Percentiles rank a stretch among this genome's conserved stretches.
Evolutionary conservation across 1,140 invertebrate species (phyloP).

Genomic region (Zophobas morio): DNA sequence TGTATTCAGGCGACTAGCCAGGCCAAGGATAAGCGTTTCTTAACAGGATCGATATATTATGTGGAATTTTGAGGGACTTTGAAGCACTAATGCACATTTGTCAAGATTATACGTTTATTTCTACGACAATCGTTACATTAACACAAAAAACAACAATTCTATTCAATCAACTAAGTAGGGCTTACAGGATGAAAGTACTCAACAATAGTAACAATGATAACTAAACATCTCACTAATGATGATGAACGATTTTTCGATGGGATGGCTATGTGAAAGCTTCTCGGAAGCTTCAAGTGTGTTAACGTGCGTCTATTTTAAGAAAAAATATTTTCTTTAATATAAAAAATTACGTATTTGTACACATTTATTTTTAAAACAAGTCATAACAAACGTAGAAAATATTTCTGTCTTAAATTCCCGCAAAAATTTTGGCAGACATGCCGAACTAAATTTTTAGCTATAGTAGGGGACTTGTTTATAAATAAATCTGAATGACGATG

Average conservation of each 20-base stretch:
- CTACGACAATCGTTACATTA: slow-evolving; percentile 18
- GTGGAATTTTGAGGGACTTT: slow-evolving; percentile 9
- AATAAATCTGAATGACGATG: slow-evolving; percentile 18
- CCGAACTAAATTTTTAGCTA: slow-evolving; percentile 17
- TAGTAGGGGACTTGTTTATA: slow-evolving; percentile 5
- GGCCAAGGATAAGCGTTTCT: slow-evolving; percentile 20
- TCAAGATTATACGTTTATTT: slow-evolving; percentile 24
- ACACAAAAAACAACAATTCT: slow-evolving; percentile 19
- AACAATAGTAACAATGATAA: slow-evolving; percentile 10
- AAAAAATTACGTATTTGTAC: slow-evolving; percentile 16
- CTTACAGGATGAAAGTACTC: neutral
- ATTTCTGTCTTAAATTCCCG: slow-evolving; percentile 28
- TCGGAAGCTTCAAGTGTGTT: neutral
- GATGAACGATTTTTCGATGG: slow-evolving; percentile 13
- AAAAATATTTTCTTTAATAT: too few relatives aligned
- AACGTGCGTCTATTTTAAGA: too few relatives aligned
- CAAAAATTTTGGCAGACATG: slow-evolving; percentile 28
- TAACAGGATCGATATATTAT: slow-evolving; percentile 4
- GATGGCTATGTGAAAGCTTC: slow-evolving; percentile 9
- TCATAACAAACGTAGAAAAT: slow-evolving; percentile 40
- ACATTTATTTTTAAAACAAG: slow-evolving; percentile 36
- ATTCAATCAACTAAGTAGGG: slow-evolving; percentile 15
- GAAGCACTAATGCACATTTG: neutral
- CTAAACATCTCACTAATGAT: slow-evolving; percentile 4
- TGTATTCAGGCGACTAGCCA: slow-evolving; percentile 16